Conservation (phyloP, 1,140 invertebrate species). For the Charaxes varanes region DNA sequence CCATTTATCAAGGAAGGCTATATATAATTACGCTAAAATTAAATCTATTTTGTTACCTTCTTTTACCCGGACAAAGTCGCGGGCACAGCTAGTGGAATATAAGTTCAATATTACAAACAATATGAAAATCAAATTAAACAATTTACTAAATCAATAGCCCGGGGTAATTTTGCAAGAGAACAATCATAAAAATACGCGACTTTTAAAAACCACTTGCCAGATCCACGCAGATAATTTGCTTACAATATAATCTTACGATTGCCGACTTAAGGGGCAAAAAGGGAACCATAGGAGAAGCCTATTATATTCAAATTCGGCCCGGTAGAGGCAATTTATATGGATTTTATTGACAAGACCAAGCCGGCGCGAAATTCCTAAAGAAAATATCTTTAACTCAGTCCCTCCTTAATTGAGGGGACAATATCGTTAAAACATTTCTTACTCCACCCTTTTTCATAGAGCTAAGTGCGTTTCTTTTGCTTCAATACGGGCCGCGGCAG, state of each 20-base stretch:
- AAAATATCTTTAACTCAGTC: slow-evolving; percentile 46
- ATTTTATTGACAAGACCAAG: slow-evolving; percentile 67
- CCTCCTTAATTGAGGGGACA: slow-evolving; percentile 64
- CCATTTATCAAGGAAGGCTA: no score
- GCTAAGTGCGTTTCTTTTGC: slow-evolving; percentile 19
- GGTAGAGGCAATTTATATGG: slow-evolving; percentile 68
- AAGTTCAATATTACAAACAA: no score
- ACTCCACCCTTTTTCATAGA: slow-evolving; percentile 19
- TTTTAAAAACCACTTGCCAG: slow-evolving; percentile 43
- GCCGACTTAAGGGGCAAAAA: slow-evolving; percentile 58
- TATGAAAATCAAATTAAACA: no score
- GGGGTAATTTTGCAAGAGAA: slow-evolving; percentile 27
- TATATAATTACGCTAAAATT: no score
- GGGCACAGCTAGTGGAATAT: no score
- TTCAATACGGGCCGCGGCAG: no score
- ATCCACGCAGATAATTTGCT: slow-evolving; percentile 69
- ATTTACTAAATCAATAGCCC: slow-evolving; percentile 15
- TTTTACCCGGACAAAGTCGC: no score
- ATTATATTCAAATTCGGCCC: slow-evolving; percentile 70
- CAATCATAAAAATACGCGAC: slow-evolving; percentile 31
- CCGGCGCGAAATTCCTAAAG: slow-evolving; percentile 56
- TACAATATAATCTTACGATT: slow-evolving; percentile 71
- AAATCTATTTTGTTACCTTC: no score
- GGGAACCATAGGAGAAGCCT: slow-evolving; percentile 47
- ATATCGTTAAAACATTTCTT: slow-evolving; percentile 59